phyloP scores from a whole-genome alignment of 1,140 invertebrate species.

The Mamestra configurata region DNA sequence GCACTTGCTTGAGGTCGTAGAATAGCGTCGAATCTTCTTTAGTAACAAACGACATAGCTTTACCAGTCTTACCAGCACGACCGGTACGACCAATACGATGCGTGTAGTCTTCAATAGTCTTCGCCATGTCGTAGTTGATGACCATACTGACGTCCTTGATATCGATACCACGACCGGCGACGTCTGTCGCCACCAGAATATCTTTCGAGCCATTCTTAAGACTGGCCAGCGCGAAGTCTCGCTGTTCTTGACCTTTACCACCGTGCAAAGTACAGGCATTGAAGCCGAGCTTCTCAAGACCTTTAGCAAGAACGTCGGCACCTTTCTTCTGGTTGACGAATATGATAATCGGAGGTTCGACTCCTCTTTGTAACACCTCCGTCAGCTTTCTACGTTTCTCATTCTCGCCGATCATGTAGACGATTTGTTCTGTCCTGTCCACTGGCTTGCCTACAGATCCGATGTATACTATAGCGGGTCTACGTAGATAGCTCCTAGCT shows the following conservation, averaged over 20 bases:
- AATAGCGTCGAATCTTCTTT: conserved; percentile 98
- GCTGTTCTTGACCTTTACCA: conserved; percentile 99
- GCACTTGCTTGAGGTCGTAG: conserved; percentile 98
- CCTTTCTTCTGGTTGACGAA: conserved; percentile 99
- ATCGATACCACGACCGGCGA: conserved; percentile 99
- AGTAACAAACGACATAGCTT: conserved; percentile 98
- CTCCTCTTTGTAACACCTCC: conserved; percentile 94
- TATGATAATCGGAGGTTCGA: conserved; percentile 99
- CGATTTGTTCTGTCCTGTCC: conserved; percentile 99
- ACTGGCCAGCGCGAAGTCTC: conserved; percentile 99
- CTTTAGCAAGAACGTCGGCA: conserved; percentile 98
- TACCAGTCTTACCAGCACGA: conserved; percentile 98
- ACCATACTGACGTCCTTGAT: conserved; percentile 99
- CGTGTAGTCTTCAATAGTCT: conserved; percentile 99
- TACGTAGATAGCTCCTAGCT: conserved; percentile 97
- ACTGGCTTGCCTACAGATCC: conserved; percentile 99
- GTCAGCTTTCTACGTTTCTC: conserved; percentile 97
- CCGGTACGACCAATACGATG: conserved; percentile 99
- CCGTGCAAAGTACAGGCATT: conserved; percentile 99
- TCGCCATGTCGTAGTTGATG: conserved; percentile 99
- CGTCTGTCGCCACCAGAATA: conserved; percentile 99
- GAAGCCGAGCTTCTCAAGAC: conserved; percentile 98
- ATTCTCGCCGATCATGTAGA: conserved; percentile 97
- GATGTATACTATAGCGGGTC: conserved; percentile 99
- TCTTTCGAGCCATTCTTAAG: conserved; percentile 98